A percentile compares a stretch with the other conserved stretches of the same genome.
phyloP scores from a whole-genome alignment of 1,140 invertebrate genomes.

The Gerris buenoi region DNA sequence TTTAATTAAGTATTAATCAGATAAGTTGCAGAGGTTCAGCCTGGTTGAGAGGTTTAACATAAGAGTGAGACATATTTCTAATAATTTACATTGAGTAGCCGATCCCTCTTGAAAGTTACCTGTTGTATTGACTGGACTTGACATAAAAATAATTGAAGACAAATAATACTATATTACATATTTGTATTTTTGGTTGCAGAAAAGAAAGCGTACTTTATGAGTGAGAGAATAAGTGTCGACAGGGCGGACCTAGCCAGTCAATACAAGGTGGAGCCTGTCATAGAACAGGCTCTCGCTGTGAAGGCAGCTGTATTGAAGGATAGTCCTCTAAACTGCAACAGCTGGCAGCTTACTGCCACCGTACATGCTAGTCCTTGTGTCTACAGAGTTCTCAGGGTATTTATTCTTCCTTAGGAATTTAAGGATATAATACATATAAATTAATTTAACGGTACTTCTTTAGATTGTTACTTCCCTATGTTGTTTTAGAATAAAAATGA shows the following conservation, averaged over 20 bases:
- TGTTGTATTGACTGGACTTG: no score
- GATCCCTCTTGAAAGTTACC: no score
- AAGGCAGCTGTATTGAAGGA: slow-evolving; percentile 9
- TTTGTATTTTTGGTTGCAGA: background rate
- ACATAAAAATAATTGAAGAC: no score
- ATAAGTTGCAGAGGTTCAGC: no score
- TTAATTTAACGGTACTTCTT: background rate
- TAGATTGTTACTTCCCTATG: background rate
- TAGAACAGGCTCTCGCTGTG: slow-evolving; percentile 9
- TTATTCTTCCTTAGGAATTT: background rate
- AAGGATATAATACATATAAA: background rate
- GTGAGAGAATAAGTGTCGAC: background rate
- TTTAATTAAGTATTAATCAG: no score
- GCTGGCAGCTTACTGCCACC: slow-evolving; percentile 5
- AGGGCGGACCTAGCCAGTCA: background rate
- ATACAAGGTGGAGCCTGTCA: slow-evolving; percentile 7
- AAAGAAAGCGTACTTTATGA: background rate
- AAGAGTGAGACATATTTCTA: no score
- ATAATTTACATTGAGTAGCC: no score
- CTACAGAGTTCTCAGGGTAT: slow-evolving; percentile 11
- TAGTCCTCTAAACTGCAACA: slow-evolving; percentile 13
- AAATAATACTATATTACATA: no score
- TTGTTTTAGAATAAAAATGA: background rate
- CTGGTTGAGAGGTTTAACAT: no score
- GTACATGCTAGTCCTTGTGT: slow-evolving; percentile 5